Evolutionary conservation across 2,113 vertebrate genomes (phyloP).

Genomic region (Colistium nudipinnis): DNA sequence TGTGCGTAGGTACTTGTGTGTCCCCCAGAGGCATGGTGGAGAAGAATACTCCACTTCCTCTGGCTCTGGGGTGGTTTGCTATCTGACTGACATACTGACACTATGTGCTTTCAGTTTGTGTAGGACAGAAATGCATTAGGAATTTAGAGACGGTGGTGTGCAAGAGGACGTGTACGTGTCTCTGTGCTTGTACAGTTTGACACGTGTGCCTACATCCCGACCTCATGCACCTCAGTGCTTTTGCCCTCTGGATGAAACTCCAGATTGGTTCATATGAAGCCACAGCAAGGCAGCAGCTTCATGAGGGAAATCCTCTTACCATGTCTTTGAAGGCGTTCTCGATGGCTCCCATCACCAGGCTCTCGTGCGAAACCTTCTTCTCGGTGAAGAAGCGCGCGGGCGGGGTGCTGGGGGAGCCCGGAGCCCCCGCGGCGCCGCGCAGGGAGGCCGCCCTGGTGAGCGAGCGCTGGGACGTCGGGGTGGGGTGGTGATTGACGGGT

Average conservation of each 20-base stretch:
- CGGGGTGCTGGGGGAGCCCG: conserved; percentile 88
- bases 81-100: conserved; percentile 1
- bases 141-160: not conserved
- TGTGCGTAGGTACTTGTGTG: no score
- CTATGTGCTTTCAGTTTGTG: not conserved
- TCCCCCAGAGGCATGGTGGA: conserved; percentile 2
- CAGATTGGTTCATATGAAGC: not conserved
- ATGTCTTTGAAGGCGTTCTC: conserved; percentile 98
- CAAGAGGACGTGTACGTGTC: not conserved
- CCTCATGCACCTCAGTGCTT: not conserved
- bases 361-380: conserved; percentile 96
- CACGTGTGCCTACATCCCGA: not conserved
- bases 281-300: not conserved
- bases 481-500: conserved; percentile 76
- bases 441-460: conserved; percentile 92
- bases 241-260: not conserved
- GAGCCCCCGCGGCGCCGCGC: conserved; percentile 87
- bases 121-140: not conserved
- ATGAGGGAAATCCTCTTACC: conserved; percentile 75
- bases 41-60: not conserved
- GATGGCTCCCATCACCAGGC: conserved; percentile 93
- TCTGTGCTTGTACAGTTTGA: not conserved
- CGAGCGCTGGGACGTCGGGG: conserved; percentile 78
- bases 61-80: not conserved
- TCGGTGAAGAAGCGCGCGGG: conserved; percentile 94